phyloP scores from a whole-genome alignment of 2,797 vertebrate genomes.

The Pyrocephalus nanus region DNA sequence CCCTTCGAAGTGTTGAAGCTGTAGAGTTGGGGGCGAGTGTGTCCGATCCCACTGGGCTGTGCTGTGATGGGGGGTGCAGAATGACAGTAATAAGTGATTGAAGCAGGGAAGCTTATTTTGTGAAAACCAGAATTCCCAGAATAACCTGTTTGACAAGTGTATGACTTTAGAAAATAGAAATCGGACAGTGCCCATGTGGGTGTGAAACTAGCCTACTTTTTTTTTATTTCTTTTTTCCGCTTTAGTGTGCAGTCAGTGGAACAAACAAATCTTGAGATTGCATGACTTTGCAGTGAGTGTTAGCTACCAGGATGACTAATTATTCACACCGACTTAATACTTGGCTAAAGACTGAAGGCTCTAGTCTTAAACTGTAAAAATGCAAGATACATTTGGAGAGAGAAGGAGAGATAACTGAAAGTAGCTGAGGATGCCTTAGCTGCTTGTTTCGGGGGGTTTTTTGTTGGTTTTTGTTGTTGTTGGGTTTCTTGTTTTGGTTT shows the following conservation, averaged over 20 bases:
- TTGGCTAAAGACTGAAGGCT: neutral
- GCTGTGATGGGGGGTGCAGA: neutral
- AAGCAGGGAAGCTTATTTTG: slow-evolving; percentile 45
- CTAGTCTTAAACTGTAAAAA: neutral
- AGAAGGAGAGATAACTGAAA: neutral
- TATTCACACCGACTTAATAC: slow-evolving; percentile 32
- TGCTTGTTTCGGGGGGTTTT: neutral
- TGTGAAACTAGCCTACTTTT: slow-evolving; percentile 35
- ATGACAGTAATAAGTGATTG: neutral
- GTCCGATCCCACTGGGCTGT: neutral
- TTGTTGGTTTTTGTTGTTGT: neutral
- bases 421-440: neutral
- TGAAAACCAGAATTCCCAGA: slow-evolving; percentile 68
- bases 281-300: slow-evolving; percentile 58
- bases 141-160: slow-evolving; percentile 77
- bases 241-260: slow-evolving; percentile 26
- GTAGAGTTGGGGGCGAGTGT: neutral
- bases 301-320: slow-evolving; percentile 68
- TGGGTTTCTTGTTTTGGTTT: neutral
- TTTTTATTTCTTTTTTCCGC: neutral
- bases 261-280: slow-evolving; percentile 54
- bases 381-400: neutral
- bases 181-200: slow-evolving; percentile 48
- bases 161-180: slow-evolving; percentile 49
- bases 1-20: neutral